Conservation (phyloP, 2,888 invertebrate genomes). For the Horisme vitalbata region DNA sequence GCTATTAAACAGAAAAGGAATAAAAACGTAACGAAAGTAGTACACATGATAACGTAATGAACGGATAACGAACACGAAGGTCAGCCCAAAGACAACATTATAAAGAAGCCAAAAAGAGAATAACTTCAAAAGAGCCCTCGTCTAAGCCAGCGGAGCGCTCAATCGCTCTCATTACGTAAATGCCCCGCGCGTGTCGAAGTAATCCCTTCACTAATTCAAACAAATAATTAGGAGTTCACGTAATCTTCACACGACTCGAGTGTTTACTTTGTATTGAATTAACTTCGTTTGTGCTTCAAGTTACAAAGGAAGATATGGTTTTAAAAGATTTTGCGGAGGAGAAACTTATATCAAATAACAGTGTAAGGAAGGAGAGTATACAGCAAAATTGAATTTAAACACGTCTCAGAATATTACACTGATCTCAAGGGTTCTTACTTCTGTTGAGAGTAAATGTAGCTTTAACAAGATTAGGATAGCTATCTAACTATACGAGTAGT, state of each 20-base stretch:
- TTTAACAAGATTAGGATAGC: no score
- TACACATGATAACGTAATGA: no score
- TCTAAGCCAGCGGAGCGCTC: constrained; percentile 8
- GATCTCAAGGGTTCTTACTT: no score
- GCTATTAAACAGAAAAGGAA: no score
- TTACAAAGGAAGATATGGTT: constrained; percentile 16
- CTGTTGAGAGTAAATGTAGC: no score
- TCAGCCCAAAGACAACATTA: no score
- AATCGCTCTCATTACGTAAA: constrained; percentile 16
- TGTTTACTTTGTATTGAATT: constrained; percentile 17
- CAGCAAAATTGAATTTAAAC: no score
- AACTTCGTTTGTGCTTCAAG: constrained; percentile 19
- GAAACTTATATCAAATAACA: background rate
- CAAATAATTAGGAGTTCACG: constrained; percentile 30
- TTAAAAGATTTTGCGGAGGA: background rate
- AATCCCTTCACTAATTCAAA: constrained; percentile 31
- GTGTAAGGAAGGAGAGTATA: no score
- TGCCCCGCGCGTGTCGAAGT: constrained; percentile 25
- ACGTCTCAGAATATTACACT: no score
- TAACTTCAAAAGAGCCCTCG: background rate
- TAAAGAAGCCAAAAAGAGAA: background rate
- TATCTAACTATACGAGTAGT: no score
- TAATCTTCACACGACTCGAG: constrained; percentile 20
- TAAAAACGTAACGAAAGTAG: no score
- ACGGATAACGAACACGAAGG: no score